Percentiles rank a stretch among this genome's conserved stretches.
Conservation (phyloP, 92 coral and sea anemone species). For the Galaxea fascicularis region DNA sequence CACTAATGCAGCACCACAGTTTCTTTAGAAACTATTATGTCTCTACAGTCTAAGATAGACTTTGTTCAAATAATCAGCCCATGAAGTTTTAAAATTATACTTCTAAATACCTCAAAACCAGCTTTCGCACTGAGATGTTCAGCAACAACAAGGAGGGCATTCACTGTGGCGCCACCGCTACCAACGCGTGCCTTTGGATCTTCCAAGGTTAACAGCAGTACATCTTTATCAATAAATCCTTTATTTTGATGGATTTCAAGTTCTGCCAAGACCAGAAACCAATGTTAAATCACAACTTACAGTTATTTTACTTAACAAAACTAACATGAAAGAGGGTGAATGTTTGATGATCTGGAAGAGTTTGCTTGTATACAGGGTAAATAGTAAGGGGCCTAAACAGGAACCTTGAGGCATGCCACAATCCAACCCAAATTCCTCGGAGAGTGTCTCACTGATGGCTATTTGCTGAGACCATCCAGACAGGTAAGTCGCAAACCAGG, state of each 20-base stretch:
- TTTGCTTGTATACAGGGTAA: not conserved
- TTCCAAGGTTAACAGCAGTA: conserved; percentile 75
- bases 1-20: too few species aligned
- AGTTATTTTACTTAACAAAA: too few species aligned
- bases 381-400: not conserved
- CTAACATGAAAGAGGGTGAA: too few species aligned
- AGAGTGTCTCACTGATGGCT: too few species aligned
- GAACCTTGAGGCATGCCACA: not conserved
- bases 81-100: too few species aligned
- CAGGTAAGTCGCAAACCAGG: too few species aligned
- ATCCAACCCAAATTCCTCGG: not conserved
- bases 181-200: conserved; percentile 95
- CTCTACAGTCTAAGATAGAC: too few species aligned
- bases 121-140: conserved; percentile 96
- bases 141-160: conserved; percentile 90
- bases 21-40: too few species aligned
- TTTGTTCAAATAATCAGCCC: too few species aligned
- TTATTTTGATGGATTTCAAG: conserved; percentile 83
- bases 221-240: conserved; percentile 85
- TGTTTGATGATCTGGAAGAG: not conserved
- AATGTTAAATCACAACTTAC: too few species aligned
- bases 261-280: conserved; percentile 53
- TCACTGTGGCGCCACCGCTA: conserved; percentile 94
- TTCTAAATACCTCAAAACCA: conserved; percentile 75
- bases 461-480: too few species aligned